A percentile compares a stretch with the other conserved stretches of the same genome.
Evolutionary conservation across 92 coral and sea anemone genomes (phyloP).

Genomic region (Phenganax marumi): DNA sequence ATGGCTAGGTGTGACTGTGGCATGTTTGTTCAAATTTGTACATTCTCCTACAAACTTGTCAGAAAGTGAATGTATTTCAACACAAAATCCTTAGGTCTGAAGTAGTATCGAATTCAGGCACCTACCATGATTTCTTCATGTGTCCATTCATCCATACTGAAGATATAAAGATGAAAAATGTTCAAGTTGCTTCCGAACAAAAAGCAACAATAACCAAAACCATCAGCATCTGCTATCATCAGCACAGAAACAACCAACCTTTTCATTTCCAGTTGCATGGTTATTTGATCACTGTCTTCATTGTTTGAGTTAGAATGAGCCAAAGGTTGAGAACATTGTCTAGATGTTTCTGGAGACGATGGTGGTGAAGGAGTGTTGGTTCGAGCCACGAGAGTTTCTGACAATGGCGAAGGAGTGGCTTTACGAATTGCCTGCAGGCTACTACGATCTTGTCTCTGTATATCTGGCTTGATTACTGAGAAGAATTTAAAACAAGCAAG

Average conservation of each 20-base stretch:
- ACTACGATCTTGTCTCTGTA: not conserved
- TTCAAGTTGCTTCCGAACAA: not conserved
- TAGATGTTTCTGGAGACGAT: conserved; percentile 13
- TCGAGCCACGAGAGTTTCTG: not conserved
- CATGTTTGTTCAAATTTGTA: too few species aligned
- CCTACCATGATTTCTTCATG: conserved; percentile 23
- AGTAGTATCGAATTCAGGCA: not conserved
- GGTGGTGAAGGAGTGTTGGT: not conserved
- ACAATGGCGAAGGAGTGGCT: not conserved
- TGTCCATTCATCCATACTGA: conserved; percentile 12
- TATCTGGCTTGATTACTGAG: conserved; percentile 21
- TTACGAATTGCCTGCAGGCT: not conserved
- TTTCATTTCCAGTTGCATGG: conserved; percentile 72
- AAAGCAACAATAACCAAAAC: not conserved
- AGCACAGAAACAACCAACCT: conserved; percentile 46
- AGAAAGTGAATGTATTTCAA: too few species aligned
- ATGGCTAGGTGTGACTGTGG: too few species aligned
- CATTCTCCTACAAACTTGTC: too few species aligned
- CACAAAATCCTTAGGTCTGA: too few species aligned
- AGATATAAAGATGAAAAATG: not conserved
- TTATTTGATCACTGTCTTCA: conserved; percentile 79
- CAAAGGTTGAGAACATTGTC: conserved; percentile 9
- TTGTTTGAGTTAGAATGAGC: conserved; percentile 38
- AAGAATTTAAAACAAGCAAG: not conserved
- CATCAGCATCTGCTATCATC: not conserved